Conservation (phyloP, 2,888 invertebrate genomes). For the Pteria penguin region DNA sequence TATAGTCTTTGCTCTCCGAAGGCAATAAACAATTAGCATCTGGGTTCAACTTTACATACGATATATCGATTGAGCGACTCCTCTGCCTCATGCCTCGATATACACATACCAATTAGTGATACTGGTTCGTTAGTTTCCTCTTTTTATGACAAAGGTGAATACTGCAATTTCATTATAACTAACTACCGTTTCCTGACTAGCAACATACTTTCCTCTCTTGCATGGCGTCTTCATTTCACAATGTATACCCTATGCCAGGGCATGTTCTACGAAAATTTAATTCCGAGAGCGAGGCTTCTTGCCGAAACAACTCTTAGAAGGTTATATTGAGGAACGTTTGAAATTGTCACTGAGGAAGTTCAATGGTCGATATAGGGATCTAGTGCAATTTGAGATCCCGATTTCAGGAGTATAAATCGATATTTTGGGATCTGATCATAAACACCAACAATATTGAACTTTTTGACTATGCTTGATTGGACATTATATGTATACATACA, state of each 20-base stretch:
- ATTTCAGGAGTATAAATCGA: too few species aligned
- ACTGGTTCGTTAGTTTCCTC: neutral
- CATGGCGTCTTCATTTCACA: neutral
- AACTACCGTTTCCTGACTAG: neutral
- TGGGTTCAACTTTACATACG: neutral
- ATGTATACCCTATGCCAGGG: neutral
- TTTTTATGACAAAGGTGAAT: neutral
- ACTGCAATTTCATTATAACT: neutral
- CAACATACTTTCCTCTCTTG: neutral
- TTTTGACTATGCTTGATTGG: too few species aligned
- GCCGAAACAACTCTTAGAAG: neutral
- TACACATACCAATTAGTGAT: neutral
- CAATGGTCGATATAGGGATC: neutral
- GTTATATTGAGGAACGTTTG: neutral
- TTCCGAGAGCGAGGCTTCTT: neutral
- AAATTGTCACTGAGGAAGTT: neutral
- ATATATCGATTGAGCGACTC: neutral
- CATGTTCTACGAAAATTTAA: neutral
- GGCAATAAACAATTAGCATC: neutral
- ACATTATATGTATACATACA: too few species aligned
- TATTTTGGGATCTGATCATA: too few species aligned
- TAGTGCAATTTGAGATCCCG: too few species aligned
- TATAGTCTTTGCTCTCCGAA: neutral
- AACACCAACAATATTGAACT: too few species aligned
- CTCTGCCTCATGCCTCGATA: slow-evolving; percentile 5